Evolutionary conservation across 2,797 vertebrate species (phyloP).

Genomic region (Podarcis lilfordi): DNA sequence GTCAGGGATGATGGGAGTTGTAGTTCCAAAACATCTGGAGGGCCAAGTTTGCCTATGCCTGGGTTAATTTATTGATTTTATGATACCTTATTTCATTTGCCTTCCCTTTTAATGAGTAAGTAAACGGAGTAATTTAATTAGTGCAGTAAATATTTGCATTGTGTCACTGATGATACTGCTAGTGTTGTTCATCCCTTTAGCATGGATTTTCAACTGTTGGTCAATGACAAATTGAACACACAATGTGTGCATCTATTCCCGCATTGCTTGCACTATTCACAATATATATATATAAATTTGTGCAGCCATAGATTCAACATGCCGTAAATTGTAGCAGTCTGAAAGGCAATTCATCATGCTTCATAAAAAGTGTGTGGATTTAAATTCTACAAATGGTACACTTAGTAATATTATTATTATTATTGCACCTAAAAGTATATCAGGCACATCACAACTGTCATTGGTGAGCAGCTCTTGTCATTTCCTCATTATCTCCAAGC

Average conservation of each 20-base stretch:
- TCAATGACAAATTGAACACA: constrained; percentile 15
- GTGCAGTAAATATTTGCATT: not conserved
- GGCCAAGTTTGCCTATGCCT: too few species aligned
- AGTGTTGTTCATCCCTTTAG: not conserved
- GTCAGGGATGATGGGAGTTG: too few species aligned
- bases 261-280: not conserved
- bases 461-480: not conserved
- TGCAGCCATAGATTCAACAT: constrained; percentile 18
- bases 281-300: not conserved
- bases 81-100: not conserved
- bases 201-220: not conserved
- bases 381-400: constrained; percentile 6
- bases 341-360: constrained; percentile 11
- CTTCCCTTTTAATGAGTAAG: not conserved
- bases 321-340: constrained; percentile 2
- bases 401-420: constrained; percentile 25
- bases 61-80: not conserved
- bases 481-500: constrained; percentile 1
- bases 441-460: not conserved
- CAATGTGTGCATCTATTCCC: not conserved
- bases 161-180: not conserved
- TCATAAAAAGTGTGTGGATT: not conserved
- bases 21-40: too few species aligned
- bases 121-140: not conserved
- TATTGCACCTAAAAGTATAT: not conserved